Evolutionary conservation across 2,888 invertebrate genomes (phyloP).

Genomic region (Agapostemon virescens): DNA sequence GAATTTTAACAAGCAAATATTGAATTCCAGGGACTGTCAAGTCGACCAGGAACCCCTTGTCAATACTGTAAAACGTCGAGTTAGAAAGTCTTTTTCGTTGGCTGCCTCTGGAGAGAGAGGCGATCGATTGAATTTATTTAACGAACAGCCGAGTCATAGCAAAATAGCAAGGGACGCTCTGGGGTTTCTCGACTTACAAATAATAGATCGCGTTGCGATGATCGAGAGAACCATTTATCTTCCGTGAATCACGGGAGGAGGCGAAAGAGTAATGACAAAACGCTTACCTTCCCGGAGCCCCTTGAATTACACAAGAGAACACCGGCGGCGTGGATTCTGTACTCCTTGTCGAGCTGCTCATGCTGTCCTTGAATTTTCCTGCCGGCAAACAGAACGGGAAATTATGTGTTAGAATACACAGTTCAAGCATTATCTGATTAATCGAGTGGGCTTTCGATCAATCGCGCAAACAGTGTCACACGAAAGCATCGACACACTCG

Average conservation of each 20-base stretch:
- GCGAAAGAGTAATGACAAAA: constrained; percentile 57
- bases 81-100: background rate
- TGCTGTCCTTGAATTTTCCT: constrained; percentile 87
- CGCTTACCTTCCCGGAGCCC: constrained; percentile 84
- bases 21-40: background rate
- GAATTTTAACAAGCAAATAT: background rate
- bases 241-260: constrained; percentile 43
- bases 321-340: constrained; percentile 85
- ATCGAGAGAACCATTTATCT: constrained; percentile 63
- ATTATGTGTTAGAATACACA: background rate
- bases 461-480: fast-evolving
- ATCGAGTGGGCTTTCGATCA: background rate
- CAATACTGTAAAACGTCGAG: constrained; percentile 19
- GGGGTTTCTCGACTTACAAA: constrained; percentile 43
- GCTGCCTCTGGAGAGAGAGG: background rate
- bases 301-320: constrained; percentile 84
- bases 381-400: constrained; percentile 78
- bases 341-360: constrained; percentile 86
- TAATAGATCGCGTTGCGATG: constrained; percentile 53
- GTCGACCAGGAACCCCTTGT: background rate
- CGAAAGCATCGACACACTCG: no score
- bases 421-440: background rate
- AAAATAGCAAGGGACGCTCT: constrained; percentile 26
- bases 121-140: constrained; percentile 50
- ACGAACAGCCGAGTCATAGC: constrained; percentile 40